These are phyloP conservation scores for Tribolium freemani DNA, from an alignment of 2,888 invertebrate genomes.

Conservation along the genomic window DNA sequence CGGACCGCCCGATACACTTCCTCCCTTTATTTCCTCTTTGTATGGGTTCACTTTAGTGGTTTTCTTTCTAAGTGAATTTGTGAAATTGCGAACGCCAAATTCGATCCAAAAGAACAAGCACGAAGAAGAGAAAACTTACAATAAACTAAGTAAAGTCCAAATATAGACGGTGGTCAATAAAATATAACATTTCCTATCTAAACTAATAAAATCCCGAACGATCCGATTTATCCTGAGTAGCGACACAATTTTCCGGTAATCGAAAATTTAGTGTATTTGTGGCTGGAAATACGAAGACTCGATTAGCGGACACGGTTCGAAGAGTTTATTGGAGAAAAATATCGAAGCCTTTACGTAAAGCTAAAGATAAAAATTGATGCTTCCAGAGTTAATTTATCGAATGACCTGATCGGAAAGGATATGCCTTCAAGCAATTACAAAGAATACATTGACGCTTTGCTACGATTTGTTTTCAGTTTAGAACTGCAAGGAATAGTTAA, in stretches of 20 bases:
- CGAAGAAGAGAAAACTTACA: constrained; percentile 16
- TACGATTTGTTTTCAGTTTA: background rate
- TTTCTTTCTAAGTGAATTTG: constrained; percentile 1
- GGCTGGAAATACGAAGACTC: constrained; percentile 42
- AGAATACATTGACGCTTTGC: background rate
- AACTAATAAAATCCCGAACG: constrained; percentile 44
- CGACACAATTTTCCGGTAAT: constrained; percentile 43
- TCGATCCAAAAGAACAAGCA: constrained; percentile 11
- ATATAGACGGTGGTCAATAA: constrained; percentile 38
- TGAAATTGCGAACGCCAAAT: background rate
- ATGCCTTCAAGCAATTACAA: background rate
- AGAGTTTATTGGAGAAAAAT: constrained; percentile 38
- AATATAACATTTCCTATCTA: constrained; percentile 41
- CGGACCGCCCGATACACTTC: background rate
- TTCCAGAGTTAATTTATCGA: background rate
- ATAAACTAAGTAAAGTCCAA: constrained; percentile 36
- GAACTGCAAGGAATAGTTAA: background rate
- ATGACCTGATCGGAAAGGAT: background rate
- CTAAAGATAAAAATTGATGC: background rate
- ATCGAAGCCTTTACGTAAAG: background rate
- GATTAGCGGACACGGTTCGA: constrained; percentile 40
- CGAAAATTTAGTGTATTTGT: constrained; percentile 45
- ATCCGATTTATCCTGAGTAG: constrained; percentile 44
- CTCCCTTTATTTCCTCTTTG: background rate
- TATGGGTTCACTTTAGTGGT: background rate